Base-by-base conservation (phyloP, 2,888 invertebrate genomes). In the Sericinus montela region DNA sequence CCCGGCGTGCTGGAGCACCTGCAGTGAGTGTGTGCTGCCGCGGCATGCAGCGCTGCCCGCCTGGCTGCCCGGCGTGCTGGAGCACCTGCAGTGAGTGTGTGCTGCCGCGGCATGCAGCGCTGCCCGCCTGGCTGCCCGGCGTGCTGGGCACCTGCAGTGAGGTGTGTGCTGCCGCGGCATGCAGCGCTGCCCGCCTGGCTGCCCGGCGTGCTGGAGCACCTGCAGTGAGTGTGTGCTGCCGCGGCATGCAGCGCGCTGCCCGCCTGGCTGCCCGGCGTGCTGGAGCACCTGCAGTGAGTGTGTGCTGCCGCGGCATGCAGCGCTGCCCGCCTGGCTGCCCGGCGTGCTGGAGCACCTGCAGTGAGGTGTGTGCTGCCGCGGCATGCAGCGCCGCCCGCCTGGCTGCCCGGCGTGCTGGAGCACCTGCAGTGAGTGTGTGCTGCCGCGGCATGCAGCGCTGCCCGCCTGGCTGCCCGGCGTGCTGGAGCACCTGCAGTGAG, bases 321-420 rank as follows among this genome's bases (percentile, higher is more conserved):
- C n/a, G n/a, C n/a, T n/a, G n/a, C n/a, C n/a, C 10, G 1, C 28
- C 28, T 9, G 1, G 10, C 28, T 9, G 28, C 28, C 29, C 10
- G 29, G 8, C 29, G 6, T 10, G 29, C 29, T 29, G 8, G 29
- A 9, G 3, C 29, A 10, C 29, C 15, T 8, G 29, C 10, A 9
- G 19, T 23, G 19, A 23, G 23, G 4, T 23, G 4, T 6, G 4
- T 23, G 23, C 23, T 6, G 4, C 23, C 23, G 23, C 6, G 85
- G 36, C 72, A 81, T 1, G 63, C 70, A 0, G 68, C 73, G 0
- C 23, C 6, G 23, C 70, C 70, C 1, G 81, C 79, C 38, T 88
- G 88, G 88, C 71, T 89, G 47, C 75, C 85, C 0, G 87, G 76
- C 0, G 82, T 89, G 1, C 48, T 89, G 49, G 74, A 82, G 1